phyloP scores from a whole-genome alignment of 2,113 vertebrate genomes.

The Eupsittula cactorum region DNA sequence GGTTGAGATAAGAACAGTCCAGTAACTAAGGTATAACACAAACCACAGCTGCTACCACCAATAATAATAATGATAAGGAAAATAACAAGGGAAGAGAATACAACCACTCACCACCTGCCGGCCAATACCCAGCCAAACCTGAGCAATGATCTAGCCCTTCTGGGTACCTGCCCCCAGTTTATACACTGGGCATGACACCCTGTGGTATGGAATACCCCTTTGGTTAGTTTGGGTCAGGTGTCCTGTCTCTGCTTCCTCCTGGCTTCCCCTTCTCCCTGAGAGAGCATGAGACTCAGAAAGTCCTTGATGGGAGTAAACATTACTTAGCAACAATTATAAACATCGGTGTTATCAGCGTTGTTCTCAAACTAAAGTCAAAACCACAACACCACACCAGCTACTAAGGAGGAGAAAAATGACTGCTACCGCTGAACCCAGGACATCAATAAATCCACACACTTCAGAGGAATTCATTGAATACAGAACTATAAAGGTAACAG shows the following conservation, averaged over 20 bases:
- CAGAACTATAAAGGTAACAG: background rate
- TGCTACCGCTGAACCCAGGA: background rate
- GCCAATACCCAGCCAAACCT: background rate
- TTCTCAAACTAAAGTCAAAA: background rate
- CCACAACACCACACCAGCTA: background rate
- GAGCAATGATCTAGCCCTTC: background rate
- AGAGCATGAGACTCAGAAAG: background rate
- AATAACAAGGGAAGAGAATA: background rate
- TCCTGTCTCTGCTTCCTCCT: background rate
- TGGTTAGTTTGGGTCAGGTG: background rate
- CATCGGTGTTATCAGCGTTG: fast-evolving
- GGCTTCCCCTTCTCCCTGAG: background rate
- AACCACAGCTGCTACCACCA: background rate
- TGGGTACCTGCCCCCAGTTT: background rate
- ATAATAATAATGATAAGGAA: background rate
- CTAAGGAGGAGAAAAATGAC: background rate
- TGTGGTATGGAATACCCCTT: background rate
- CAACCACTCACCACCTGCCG: background rate
- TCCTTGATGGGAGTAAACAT: background rate
- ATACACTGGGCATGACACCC: background rate
- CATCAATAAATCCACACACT: background rate
- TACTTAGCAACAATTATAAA: background rate
- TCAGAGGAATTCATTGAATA: background rate
- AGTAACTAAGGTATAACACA: background rate
- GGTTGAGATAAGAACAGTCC: no score